Evolutionary conservation across 2,888 invertebrate genomes (phyloP), one percentile per base, ranked within the genome.

Genomic region (Hemicrepidius hirtus): DNA sequence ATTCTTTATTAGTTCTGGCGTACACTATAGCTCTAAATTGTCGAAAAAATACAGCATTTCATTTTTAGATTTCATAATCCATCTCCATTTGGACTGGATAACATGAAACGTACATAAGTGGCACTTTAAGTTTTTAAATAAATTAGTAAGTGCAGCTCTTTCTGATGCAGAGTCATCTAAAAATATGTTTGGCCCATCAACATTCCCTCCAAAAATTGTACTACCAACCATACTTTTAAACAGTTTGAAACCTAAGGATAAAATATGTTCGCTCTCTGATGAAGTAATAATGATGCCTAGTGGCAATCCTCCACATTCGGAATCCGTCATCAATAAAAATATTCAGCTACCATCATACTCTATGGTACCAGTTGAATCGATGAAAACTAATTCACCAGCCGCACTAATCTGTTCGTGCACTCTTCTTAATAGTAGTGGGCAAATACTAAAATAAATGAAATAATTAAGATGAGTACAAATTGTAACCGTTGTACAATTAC

Each of bases 21-120:
- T 70, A 70, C 18, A 73, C n/a, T 0, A 69, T 35, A 16, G 16
- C 21, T 65, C 46, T 37, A 66, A 73, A 73, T 41, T 73, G 44
- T 50, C 53, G 3, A 49, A 69, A 70, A 24, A 69, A 37, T 21
- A 46, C 21, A 13, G n/a, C 28, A 73, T 73, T 32, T 41, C 53
- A 60, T 66, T 59, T 16, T 66, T 60, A 1, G 50, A 4, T 35
- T n/a, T 41, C 7, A 64, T 35, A 5, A 73, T 4, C 53, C 62
- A 74, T 50, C 53, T 70, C 32, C 37, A 74, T 3, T 71, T 16
- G 13, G 62, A 62, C 46, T 66, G 71, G 20, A 74, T 32, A n/a
- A 67, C 32, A 59, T 74, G 74, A 44, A 67, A 71, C 2, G 16
- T 50, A 13, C 62, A 70, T 0, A 74, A 18, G 10, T 71, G 63